These are phyloP conservation scores for Aulostomus chinensis DNA, from an alignment of 2,797 vertebrate species.

Conservation along the genomic window DNA sequence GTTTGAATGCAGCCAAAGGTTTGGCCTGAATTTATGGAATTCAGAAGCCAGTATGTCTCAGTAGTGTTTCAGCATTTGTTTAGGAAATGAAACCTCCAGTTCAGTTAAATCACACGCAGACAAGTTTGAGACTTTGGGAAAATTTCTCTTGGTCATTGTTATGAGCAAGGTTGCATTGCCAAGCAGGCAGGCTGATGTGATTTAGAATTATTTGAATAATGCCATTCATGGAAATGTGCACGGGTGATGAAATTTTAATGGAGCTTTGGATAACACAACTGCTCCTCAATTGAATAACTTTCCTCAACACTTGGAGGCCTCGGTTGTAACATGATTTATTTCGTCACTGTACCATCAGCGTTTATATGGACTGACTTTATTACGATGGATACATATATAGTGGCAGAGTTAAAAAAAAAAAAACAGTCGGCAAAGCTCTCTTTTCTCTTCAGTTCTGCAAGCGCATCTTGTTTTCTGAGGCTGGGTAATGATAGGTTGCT, in stretches of 20 bases:
- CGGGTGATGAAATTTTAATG: slow-evolving; percentile 83
- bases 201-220: slow-evolving; percentile 87
- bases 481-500: slow-evolving; percentile 4
- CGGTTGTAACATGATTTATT: slow-evolving; percentile 59
- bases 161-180: slow-evolving; percentile 71
- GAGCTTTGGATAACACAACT: slow-evolving; percentile 73
- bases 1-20: slow-evolving; percentile 33
- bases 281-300: slow-evolving; percentile 71
- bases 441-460: slow-evolving; percentile 22
- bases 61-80: slow-evolving; percentile 59
- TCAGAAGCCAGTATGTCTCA: slow-evolving; percentile 40
- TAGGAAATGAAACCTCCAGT: slow-evolving; percentile 61
- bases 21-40: slow-evolving; percentile 34
- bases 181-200: slow-evolving; percentile 80
- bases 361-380: slow-evolving; percentile 63
- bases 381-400: slow-evolving; percentile 55
- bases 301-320: slow-evolving; percentile 49
- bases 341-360: slow-evolving; percentile 65
- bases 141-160: slow-evolving; percentile 75
- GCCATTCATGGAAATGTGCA: slow-evolving; percentile 82
- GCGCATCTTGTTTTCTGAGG: slow-evolving; percentile 29
- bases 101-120: slow-evolving; percentile 61
- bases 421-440: slow-evolving; percentile 13
- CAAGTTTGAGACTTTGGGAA: slow-evolving; percentile 63
- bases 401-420: slow-evolving; percentile 39